Evolutionary conservation across 2,797 vertebrate genomes (phyloP), one percentile per base, ranked within the genome.

Genomic region (Cuniculus paca): DNA sequence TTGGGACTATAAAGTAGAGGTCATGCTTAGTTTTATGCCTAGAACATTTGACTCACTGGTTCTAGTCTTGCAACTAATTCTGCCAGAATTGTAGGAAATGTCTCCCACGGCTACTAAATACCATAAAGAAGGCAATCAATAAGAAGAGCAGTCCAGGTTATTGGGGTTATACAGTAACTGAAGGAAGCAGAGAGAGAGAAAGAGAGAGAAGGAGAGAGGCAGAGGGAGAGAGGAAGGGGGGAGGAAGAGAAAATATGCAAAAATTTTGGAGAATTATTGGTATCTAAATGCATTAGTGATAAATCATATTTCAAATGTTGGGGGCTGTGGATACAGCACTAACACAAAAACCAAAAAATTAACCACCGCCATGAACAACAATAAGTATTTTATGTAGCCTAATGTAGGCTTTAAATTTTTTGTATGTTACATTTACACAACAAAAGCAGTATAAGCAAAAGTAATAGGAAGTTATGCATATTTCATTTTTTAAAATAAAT

Each of bases 401-500:
- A 88, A 39, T 60, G 14, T 65, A 88, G 45, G 28, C 8, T 80
- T 95, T 94, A 54, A 81, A 60, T 91, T 95, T 96, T 17, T 72
- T 79, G 74, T 87, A n/a, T 72, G 24, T 80, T 86, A 70, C 65
- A 45, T 2, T 24, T 81, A 84, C 63, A 92, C 36, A 88, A 85
- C 28, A 95, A 68, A 54, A 87, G 36, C 26, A 83, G 5, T 52
- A 48, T 61, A 94, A 90, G 74, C 61, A 65, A 92, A 83, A 93
- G 39, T 75, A 96, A 89, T 83, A 78, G 56, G 56, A 88, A 92
- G 80, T 88, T 84, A 88, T 84, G 60, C 12, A 31, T 63, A 87
- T 85, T 94, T 94, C 14, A 90, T 94, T 92, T 86, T 95, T 93
- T 94, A 79, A 61, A 79, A 42, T 24, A 61, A 95, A 92, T 81